Conservation (phyloP, 2,797 vertebrate genomes). For the Leuciscus waleckii region DNA sequence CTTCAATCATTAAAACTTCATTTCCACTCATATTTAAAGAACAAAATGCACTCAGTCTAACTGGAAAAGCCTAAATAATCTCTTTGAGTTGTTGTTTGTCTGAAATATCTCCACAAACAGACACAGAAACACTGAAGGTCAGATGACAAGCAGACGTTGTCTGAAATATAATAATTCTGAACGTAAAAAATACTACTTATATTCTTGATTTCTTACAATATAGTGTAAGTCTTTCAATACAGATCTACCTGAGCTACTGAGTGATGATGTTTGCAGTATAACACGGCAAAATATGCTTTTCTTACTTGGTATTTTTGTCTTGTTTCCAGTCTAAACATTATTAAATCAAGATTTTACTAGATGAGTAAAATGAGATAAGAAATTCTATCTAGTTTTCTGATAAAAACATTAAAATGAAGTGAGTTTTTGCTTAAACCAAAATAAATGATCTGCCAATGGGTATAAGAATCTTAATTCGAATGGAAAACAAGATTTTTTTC, state of each 20-base stretch:
- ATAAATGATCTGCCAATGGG: too few species aligned
- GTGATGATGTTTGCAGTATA: background rate
- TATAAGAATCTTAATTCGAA: too few species aligned
- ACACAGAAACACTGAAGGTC: background rate
- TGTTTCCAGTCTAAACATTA: background rate
- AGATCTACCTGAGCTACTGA: background rate
- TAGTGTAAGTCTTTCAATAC: background rate
- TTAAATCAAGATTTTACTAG: background rate
- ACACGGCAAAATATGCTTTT: too few species aligned
- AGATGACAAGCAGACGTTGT: background rate
- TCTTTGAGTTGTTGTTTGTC: background rate
- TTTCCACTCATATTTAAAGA: slow-evolving; percentile 67
- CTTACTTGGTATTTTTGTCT: background rate
- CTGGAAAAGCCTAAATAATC: background rate
- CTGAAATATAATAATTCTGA: background rate
- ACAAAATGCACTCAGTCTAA: slow-evolving; percentile 1
- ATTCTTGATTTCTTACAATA: background rate
- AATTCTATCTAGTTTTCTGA: background rate
- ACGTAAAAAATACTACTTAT: background rate
- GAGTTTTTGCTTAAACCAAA: too few species aligned
- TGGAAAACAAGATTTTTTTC: too few species aligned
- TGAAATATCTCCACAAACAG: background rate
- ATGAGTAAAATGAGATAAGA: background rate
- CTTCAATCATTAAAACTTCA: slow-evolving; percentile 69
- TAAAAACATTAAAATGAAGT: too few species aligned